Percentiles rank a stretch among this genome's conserved stretches.
phyloP scores from a whole-genome alignment of 2,888 invertebrate genomes.

The Coecobrya sp. region DNA sequence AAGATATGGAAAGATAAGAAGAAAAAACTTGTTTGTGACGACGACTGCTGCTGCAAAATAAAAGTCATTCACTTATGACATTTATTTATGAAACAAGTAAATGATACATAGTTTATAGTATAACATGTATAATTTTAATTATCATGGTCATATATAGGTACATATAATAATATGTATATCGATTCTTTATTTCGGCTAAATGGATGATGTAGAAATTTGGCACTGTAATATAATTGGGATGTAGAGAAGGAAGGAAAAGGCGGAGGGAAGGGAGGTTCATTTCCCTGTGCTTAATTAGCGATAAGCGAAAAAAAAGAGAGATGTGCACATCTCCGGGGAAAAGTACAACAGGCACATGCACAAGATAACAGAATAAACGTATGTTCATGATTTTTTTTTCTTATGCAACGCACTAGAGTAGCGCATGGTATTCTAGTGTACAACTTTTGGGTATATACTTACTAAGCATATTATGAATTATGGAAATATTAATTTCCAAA shows the following conservation, averaged over 20 bases:
- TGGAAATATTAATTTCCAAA: too few relatives aligned
- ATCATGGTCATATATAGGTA: too few relatives aligned
- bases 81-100: background rate
- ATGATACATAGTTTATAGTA: background rate
- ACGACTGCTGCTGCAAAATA: background rate
- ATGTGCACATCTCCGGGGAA: background rate
- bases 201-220: background rate
- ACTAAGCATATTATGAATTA: too few relatives aligned
- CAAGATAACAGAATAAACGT: too few relatives aligned
- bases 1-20: background rate
- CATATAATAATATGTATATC: background rate
- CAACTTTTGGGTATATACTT: too few relatives aligned
- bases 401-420: too few relatives aligned
- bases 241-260: background rate
- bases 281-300: background rate
- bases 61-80: background rate
- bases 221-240: background rate
- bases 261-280: background rate
- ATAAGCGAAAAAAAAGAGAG: background rate
- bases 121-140: background rate
- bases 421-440: too few relatives aligned
- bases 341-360: background rate
- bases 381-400: too few relatives aligned
- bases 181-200: background rate
- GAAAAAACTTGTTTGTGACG: background rate